Conservation (phyloP, 1,140 invertebrate genomes). For the Diprion similis region DNA sequence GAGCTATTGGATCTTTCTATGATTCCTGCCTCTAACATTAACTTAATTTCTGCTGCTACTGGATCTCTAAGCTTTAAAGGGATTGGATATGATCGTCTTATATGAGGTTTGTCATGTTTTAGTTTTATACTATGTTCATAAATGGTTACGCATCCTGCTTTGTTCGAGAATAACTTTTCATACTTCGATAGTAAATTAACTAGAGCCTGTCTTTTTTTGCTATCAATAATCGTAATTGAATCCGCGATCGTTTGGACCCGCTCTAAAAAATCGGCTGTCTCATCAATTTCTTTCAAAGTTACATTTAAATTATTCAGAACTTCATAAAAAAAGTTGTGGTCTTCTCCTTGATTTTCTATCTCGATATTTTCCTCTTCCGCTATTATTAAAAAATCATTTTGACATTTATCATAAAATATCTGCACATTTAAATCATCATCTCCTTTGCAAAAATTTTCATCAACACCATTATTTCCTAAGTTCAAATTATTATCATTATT, state of each 20-base stretch:
- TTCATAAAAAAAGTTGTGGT: background rate
- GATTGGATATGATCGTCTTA: constrained; percentile 27
- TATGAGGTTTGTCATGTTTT: background rate
- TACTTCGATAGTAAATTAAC: background rate
- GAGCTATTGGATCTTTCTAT: constrained; percentile 33
- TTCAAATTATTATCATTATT: background rate
- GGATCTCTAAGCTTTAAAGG: constrained; percentile 18
- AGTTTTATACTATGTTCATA: background rate
- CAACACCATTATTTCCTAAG: background rate
- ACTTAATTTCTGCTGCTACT: constrained; percentile 18
- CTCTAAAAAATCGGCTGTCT: background rate
- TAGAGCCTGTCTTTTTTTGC: background rate
- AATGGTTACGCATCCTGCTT: background rate
- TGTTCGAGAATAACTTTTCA: background rate
- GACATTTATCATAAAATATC: background rate
- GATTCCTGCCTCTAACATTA: constrained; percentile 29
- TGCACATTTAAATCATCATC: background rate
- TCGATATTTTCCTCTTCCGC: background rate
- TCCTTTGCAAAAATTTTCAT: background rate
- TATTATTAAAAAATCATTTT: background rate
- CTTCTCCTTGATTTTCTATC: background rate
- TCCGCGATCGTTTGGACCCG: background rate
- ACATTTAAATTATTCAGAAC: background rate
- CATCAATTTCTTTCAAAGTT: background rate
- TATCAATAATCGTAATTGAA: background rate